phyloP scores from a whole-genome alignment of 2,113 vertebrate species.

The Piliocolobus tephrosceles region DNA sequence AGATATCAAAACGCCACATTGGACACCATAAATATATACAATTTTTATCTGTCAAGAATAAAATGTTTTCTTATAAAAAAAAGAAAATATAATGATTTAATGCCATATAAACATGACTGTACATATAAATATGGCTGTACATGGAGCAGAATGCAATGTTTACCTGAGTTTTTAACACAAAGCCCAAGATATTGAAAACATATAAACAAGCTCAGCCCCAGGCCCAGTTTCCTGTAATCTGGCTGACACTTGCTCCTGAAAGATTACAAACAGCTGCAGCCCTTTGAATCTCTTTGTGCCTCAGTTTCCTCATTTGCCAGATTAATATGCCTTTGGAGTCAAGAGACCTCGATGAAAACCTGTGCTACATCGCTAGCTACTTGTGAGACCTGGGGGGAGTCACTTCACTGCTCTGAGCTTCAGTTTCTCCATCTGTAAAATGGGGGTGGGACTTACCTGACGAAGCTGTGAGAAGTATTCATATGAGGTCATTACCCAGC shows the following conservation, averaged over 20 bases:
- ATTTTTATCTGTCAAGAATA: background rate
- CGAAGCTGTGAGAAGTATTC: background rate
- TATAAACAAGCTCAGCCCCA: background rate
- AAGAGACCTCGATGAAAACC: background rate
- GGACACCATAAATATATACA: background rate
- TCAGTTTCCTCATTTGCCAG: background rate
- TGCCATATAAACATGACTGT: background rate
- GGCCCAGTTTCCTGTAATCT: background rate
- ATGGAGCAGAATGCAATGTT: background rate
- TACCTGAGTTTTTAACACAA: background rate
- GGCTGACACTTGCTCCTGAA: background rate
- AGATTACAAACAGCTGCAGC: background rate
- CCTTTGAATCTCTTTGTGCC: background rate
- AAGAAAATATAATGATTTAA: background rate
- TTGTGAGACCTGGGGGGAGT: background rate
- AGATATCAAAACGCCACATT: background rate
- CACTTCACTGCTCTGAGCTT: background rate
- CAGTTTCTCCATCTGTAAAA: background rate
- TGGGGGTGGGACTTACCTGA: accelerated
- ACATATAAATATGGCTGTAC: background rate
- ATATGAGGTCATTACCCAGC: background rate
- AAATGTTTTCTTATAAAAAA: background rate
- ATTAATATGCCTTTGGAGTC: background rate
- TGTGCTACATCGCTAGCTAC: background rate
- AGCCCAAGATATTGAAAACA: background rate